Conservation (phyloP, 2,113 vertebrate genomes). For the Circaetus gallicus region DNA sequence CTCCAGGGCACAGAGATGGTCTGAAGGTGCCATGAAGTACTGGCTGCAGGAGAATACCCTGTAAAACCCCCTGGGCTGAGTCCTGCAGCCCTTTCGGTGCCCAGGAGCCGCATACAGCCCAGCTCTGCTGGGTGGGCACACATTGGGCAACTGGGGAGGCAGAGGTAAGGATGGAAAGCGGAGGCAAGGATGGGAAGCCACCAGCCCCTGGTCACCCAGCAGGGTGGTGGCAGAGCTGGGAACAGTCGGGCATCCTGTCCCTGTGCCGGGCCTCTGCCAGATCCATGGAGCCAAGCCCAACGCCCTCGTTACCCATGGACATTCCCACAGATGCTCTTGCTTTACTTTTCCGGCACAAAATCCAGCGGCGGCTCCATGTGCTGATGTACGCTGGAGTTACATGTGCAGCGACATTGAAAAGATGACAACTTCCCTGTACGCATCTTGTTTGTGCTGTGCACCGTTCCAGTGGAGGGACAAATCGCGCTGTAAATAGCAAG, state of each 20-base stretch:
- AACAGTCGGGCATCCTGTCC: too few species aligned
- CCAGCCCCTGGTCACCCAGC: background rate
- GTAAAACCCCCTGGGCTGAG: rapidly evolving
- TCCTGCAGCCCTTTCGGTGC: background rate
- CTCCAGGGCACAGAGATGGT: background rate
- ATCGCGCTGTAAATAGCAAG: background rate
- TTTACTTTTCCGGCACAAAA: background rate
- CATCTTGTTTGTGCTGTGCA: rapidly evolving
- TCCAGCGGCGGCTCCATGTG: rapidly evolving
- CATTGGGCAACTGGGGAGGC: background rate
- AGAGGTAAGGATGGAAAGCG: rapidly evolving
- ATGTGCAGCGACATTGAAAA: rapidly evolving
- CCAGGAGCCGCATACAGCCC: background rate
- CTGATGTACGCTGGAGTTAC: rapidly evolving
- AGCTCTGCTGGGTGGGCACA: background rate
- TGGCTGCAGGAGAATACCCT: rapidly evolving
- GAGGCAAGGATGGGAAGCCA: background rate
- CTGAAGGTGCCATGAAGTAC: rapidly evolving
- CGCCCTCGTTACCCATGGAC: rapidly evolving
- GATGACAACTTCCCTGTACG: rapidly evolving
- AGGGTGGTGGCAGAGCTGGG: background rate
- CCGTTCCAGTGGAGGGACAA: rapidly evolving
- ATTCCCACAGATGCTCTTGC: background rate
- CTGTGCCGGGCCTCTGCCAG: rapidly evolving
- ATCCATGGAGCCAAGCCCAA: background rate